These are phyloP conservation scores for Baryphthengus martii DNA, from an alignment of 2,113 vertebrate species.

Conservation along the genomic window DNA sequence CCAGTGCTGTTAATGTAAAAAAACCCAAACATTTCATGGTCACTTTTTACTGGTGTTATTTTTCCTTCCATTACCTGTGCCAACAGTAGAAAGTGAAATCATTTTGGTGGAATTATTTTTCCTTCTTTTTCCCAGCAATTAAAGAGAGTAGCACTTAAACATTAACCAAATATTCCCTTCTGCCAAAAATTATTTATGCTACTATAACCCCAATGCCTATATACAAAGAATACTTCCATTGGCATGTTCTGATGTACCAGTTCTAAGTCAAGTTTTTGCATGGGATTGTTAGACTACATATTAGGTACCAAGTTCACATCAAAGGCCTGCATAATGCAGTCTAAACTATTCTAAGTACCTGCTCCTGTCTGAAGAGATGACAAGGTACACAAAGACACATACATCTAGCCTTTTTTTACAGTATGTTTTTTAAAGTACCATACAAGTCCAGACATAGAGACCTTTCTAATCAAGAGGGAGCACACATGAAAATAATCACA, in stretches of 20 bases:
- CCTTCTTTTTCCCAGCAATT: not conserved
- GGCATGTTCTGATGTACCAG: not conserved
- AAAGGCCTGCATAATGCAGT: not conserved
- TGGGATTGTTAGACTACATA: not conserved
- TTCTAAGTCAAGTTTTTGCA: not conserved
- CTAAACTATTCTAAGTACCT: not conserved
- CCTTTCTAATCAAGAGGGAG: not conserved
- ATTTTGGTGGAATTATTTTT: not conserved
- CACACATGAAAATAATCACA: not conserved
- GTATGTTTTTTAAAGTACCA: not conserved
- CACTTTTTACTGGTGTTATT: slow-evolving; percentile 8
- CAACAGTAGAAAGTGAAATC: slow-evolving; percentile 30
- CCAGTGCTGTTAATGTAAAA: not conserved
- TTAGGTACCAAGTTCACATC: not conserved
- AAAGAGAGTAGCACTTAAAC: not conserved
- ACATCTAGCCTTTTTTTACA: not conserved
- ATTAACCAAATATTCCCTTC: not conserved
- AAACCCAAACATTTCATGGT: not conserved
- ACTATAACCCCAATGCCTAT: not conserved
- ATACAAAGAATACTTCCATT: not conserved
- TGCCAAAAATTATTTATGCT: not conserved
- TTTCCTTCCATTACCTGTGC: slow-evolving; percentile 45
- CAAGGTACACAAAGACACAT: not conserved
- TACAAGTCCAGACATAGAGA: not conserved
- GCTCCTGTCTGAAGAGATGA: not conserved